Percentiles rank a stretch among this genome's conserved stretches.
These are phyloP conservation scores for Athene cunicularia DNA, from an alignment of 2,113 vertebrate species.

Conservation along the genomic window DNA sequence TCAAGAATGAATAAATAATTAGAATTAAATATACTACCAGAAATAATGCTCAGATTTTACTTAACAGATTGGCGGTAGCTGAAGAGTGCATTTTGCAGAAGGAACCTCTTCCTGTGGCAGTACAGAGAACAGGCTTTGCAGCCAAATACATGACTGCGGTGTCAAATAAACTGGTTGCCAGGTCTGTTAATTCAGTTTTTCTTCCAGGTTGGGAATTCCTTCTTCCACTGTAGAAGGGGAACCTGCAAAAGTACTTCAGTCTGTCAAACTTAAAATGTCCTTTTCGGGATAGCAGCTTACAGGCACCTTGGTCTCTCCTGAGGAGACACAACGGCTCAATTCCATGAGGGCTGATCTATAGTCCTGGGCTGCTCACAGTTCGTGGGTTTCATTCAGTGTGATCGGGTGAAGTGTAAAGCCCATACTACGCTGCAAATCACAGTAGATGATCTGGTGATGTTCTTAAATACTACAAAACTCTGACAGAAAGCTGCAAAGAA, in stretches of 20 bases:
- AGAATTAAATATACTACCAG: background rate
- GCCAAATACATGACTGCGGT: background rate
- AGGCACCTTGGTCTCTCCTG: background rate
- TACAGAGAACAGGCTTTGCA: background rate
- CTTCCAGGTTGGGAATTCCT: background rate
- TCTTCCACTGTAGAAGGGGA: background rate
- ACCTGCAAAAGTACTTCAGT: background rate
- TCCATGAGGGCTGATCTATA: background rate
- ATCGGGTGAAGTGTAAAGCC: background rate
- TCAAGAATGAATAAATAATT: background rate
- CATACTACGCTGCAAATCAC: accelerated
- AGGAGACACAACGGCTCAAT: accelerated
- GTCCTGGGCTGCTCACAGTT: background rate
- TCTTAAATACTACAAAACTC: background rate
- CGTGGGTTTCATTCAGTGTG: background rate
- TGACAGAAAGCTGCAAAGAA: background rate
- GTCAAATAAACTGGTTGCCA: background rate
- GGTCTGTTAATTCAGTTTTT: background rate
- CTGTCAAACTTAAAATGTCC: background rate
- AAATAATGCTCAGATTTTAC: background rate
- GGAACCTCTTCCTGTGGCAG: background rate
- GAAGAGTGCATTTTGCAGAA: background rate
- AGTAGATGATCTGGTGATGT: background rate
- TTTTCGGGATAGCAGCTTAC: background rate
- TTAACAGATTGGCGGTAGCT: background rate